A percentile compares a stretch with the other conserved stretches of the same genome.
These are phyloP conservation scores for Lycopodina hypogea DNA, from an alignment of 37 sponge, comb jelly and placozoan genomes.

Conservation along the genomic window DNA sequence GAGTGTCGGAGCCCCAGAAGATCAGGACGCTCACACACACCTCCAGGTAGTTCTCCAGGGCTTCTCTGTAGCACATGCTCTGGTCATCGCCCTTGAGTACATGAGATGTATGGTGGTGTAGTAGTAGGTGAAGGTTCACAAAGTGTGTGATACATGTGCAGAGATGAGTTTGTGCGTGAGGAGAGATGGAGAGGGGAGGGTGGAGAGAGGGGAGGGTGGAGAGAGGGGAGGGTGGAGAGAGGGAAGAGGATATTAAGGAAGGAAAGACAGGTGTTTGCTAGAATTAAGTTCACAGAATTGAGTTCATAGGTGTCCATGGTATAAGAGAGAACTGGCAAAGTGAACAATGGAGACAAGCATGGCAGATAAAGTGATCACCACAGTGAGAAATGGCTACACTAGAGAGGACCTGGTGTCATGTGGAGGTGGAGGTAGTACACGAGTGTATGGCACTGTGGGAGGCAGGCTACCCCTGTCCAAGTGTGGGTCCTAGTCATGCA, in stretches of 20 bases:
- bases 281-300: background rate
- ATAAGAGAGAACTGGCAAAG: too few species aligned
- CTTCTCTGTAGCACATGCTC: conserved; percentile 29
- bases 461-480: too few species aligned
- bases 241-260: background rate
- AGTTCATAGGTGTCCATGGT: too few species aligned
- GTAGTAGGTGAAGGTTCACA: background rate
- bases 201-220: background rate
- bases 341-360: too few species aligned
- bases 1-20: background rate
- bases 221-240: background rate
- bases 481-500: too few species aligned
- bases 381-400: too few species aligned
- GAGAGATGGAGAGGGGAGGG: background rate
- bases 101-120: background rate
- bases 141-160: background rate
- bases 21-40: conserved; percentile 43
- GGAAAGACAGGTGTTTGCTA: background rate
- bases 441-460: too few species aligned
- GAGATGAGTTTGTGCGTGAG: background rate
- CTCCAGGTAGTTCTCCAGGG: conserved; percentile 53
- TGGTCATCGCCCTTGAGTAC: conserved; percentile 19
- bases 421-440: too few species aligned
- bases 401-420: too few species aligned
- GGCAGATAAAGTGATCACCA: too few species aligned